A percentile compares a stretch with the other conserved stretches of the same genome.
These are phyloP conservation scores for Drosophila leontia DNA, from an alignment of 1,140 invertebrate genomes.

Conservation along the genomic window DNA sequence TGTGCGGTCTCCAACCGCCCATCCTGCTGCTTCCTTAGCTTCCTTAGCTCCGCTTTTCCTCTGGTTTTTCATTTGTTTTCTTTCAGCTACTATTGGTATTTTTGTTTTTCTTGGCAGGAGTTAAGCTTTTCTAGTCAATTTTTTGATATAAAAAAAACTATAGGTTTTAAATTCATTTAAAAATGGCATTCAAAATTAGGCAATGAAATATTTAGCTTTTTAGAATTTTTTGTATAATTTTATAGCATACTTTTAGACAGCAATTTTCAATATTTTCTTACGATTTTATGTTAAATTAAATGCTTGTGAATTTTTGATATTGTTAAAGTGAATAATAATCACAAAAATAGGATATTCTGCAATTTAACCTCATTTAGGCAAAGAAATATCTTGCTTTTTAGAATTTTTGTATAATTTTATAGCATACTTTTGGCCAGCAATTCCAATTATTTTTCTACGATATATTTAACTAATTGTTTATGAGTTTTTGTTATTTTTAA, in stretches of 20 bases:
- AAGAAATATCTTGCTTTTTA: background rate
- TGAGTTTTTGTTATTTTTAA: background rate
- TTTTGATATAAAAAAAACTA: background rate
- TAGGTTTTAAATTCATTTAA: background rate
- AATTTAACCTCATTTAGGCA: background rate
- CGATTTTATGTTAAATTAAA: background rate
- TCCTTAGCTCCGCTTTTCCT: background rate
- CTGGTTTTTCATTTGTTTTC: conserved; percentile 43
- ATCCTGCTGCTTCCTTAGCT: background rate
- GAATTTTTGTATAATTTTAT: too few species aligned
- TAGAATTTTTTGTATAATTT: too few species aligned
- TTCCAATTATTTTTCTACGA: background rate
- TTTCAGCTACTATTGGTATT: conserved; percentile 15
- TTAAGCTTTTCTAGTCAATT: background rate
- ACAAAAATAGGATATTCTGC: background rate
- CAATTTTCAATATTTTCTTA: background rate
- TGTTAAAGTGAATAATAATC: too few species aligned
- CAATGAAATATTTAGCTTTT: background rate
- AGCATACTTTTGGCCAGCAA: background rate
- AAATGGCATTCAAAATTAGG: background rate
- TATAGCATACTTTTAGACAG: background rate
- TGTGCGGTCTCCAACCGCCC: conserved; percentile 3
- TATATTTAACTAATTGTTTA: background rate
- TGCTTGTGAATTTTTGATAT: background rate
- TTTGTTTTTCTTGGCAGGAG: conserved; percentile 12